Conservation (phyloP, 2,113 vertebrate species). For the Cynoglossus semilaevis region DNA sequence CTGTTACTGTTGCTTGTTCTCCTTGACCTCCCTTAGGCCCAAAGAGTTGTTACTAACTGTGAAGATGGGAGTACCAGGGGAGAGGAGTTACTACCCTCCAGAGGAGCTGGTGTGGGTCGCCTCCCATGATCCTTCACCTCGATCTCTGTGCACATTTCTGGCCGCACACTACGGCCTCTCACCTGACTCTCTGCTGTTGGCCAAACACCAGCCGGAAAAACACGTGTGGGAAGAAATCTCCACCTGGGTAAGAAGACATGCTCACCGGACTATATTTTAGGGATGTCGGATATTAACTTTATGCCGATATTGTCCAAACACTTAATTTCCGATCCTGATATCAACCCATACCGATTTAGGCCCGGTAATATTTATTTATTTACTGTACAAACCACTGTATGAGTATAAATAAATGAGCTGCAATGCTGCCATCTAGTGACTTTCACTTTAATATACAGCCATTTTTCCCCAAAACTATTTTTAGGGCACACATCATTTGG, state of each 20-base stretch:
- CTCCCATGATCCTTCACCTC: constrained; percentile 75
- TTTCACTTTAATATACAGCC: too few relatives aligned
- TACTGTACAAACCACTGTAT: too few relatives aligned
- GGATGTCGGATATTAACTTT: too few relatives aligned
- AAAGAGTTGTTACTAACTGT: constrained; percentile 84
- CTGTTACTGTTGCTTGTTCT: background rate
- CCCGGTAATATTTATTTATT: too few relatives aligned
- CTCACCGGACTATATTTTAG: background rate
- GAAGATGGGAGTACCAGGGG: constrained; percentile 81
- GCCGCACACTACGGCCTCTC: constrained; percentile 80
- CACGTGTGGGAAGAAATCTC: constrained; percentile 87
- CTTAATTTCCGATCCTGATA: too few relatives aligned
- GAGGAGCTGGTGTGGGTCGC: constrained; percentile 87
- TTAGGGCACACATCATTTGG: too few relatives aligned
- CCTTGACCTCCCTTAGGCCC: constrained; percentile 63
- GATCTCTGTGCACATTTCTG: constrained; percentile 79
- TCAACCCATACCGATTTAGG: too few relatives aligned
- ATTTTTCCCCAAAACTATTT: too few relatives aligned
- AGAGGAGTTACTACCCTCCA: constrained; percentile 75
- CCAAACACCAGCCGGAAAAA: constrained; percentile 88
- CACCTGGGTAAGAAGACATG: constrained; percentile 80
- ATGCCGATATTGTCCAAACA: too few relatives aligned
- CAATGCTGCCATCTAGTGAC: too few relatives aligned
- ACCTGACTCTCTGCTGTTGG: constrained; percentile 85
- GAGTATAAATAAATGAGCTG: too few relatives aligned